Base-by-base conservation (phyloP, 2,113 vertebrate genomes). In the Clinocottus analis region DNA sequence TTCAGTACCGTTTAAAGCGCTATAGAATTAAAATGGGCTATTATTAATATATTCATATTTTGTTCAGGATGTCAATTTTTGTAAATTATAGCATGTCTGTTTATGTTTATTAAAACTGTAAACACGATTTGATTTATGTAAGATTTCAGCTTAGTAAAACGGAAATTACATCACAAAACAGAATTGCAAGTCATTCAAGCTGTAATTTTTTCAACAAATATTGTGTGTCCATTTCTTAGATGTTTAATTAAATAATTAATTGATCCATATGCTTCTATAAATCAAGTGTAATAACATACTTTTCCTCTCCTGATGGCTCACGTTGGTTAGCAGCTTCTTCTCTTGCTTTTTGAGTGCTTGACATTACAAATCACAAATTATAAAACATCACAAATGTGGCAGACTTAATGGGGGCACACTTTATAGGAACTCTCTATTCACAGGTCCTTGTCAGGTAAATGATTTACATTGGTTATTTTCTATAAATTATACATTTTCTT, bases 1-100 rank as follows among this genome's bases (percentile, higher is more conserved):
- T 41, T 41, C 11, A 41, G 10, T 41, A 41, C 11, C 39, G 12
- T 41, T 41, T 13, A 41, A 41, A 41, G 39, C 39, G 11, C 39
- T 41, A 13, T 41, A 13, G 5, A 41, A n/a, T n/a, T n/a, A n/a
- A 39, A 39, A 39, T 2, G 5, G 2, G 5, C 5, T 31, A 31
- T 31, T 31, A 31, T 31, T n/a, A n/a, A n/a, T n/a, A n/a, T n/a
- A n/a, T n/a, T n/a, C n/a, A n/a, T n/a, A 99, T 86, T 90, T 97
- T 95, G 1, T 31, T 31, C 29, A 31, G 96, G 96, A 72, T 98
- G 95, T 0, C 6, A 33, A 33, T 33, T 5, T 33, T 33, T 33
- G 33, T 5, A 33, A 4, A 33, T 33, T 33, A 33, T 5, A 33
- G 4, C 33, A 33, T 33, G 33, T 4, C 6, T 33, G 4, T 33